Conservation (phyloP, 2,113 vertebrate genomes). For the Vidua chalybeata region DNA sequence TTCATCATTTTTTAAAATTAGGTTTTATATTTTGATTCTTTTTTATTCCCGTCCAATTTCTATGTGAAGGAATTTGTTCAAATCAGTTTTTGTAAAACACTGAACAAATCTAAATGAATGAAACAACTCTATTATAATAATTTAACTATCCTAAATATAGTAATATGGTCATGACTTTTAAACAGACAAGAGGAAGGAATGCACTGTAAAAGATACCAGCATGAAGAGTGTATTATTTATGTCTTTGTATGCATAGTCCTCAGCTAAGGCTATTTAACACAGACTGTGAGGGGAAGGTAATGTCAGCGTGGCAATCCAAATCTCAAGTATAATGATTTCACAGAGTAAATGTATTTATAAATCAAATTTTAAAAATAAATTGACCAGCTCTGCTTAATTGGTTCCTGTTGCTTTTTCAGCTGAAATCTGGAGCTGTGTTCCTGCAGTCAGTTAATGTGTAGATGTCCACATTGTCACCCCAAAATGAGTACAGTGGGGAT, state of each 20-base stretch:
- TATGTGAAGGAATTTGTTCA: not conserved
- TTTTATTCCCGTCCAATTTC: not conserved
- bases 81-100: not conserved
- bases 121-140: not conserved
- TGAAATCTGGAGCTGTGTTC: not conserved
- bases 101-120: not conserved
- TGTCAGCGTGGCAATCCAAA: not conserved
- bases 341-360: not conserved
- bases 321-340: not conserved
- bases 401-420: not conserved
- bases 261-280: not conserved
- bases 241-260: not conserved
- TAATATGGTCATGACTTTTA: not conserved
- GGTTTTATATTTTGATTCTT: not conserved
- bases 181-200: not conserved
- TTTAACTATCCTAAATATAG: not conserved
- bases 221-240: not conserved
- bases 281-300: not conserved
- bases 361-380: not conserved
- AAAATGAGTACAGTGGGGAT: not conserved
- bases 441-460: not conserved
- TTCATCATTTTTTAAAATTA: not conserved
- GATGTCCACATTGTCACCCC: not conserved
- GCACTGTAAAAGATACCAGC: not conserved
- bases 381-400: not conserved